phyloP scores from a whole-genome alignment of 2,797 vertebrate genomes.

The Alouatta caraya region DNA sequence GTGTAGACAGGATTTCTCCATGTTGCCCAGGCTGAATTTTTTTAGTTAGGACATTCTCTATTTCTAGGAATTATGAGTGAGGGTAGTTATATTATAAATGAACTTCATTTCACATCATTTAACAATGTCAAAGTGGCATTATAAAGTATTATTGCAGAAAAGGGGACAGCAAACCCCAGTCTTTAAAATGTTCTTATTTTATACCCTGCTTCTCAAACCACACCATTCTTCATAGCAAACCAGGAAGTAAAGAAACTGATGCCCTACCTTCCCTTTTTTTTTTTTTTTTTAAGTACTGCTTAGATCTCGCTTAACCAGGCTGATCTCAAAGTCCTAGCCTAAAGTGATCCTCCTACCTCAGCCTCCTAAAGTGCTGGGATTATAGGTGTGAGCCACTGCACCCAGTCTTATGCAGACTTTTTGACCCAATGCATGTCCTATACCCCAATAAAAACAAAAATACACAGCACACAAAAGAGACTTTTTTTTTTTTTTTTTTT shows the following conservation, averaged over 20 bases:
- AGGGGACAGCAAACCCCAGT: neutral
- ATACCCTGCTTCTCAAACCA: slow-evolving; percentile 13
- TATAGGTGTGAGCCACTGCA: no score
- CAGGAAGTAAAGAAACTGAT: neutral
- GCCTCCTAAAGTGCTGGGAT: no score
- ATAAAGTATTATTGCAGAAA: neutral
- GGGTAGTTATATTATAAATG: neutral
- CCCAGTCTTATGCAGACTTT: neutral
- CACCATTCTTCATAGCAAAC: neutral
- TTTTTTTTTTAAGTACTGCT: neutral
- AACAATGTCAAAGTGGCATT: neutral
- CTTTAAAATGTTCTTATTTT: neutral
- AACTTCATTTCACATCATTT: neutral
- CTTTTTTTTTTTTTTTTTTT: neutral
- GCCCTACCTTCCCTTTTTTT: neutral
- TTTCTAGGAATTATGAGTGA: neutral
- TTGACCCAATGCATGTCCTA: neutral
- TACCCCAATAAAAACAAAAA: neutral
- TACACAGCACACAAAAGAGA: neutral
- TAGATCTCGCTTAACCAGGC: neutral
- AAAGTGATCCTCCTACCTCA: no score
- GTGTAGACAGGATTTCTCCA: no score
- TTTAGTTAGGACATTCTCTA: neutral
- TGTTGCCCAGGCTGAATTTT: no score
- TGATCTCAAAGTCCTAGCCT: neutral